Percentiles rank a stretch among this genome's conserved stretches.
These are phyloP conservation scores for Dendrocopos noguchii DNA, from an alignment of 2,113 vertebrate species.

Conservation along the genomic window DNA sequence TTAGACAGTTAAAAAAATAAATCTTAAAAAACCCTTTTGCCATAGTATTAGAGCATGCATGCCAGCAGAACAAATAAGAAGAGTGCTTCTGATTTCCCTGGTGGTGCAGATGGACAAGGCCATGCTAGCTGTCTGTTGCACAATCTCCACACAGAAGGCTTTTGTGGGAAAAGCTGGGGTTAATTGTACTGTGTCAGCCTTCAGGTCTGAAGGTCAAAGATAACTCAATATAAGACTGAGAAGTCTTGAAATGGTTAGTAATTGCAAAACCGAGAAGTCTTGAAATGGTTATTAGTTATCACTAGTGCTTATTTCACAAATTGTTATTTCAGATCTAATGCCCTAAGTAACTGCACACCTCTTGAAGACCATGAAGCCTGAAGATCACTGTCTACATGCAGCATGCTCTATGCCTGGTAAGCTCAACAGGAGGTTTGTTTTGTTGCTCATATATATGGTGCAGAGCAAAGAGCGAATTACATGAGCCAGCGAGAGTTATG, in stretches of 20 bases:
- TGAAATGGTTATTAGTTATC: background rate
- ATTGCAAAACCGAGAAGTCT: background rate
- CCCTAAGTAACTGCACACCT: background rate
- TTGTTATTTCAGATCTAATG: background rate
- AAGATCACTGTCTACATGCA: background rate
- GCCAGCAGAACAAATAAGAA: background rate
- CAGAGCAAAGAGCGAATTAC: background rate
- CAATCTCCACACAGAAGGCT: background rate
- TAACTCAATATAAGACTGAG: background rate
- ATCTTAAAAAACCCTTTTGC: background rate
- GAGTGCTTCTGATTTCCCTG: background rate
- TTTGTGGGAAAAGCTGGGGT: background rate
- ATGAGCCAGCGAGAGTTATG: background rate
- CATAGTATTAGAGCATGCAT: background rate
- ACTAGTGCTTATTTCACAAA: background rate
- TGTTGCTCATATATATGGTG: background rate
- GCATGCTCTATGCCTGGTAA: background rate
- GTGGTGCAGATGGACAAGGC: background rate
- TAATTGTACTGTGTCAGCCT: background rate
- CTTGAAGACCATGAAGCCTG: background rate
- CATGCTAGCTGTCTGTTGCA: background rate
- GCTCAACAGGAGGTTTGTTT: background rate
- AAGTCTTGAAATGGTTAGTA: background rate
- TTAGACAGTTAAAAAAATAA: background rate
- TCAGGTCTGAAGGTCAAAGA: background rate